A percentile compares a stretch with the other conserved stretches of the same genome.
Conservation (phyloP, 2,113 vertebrate genomes). For the Carollia perspicillata region DNA sequence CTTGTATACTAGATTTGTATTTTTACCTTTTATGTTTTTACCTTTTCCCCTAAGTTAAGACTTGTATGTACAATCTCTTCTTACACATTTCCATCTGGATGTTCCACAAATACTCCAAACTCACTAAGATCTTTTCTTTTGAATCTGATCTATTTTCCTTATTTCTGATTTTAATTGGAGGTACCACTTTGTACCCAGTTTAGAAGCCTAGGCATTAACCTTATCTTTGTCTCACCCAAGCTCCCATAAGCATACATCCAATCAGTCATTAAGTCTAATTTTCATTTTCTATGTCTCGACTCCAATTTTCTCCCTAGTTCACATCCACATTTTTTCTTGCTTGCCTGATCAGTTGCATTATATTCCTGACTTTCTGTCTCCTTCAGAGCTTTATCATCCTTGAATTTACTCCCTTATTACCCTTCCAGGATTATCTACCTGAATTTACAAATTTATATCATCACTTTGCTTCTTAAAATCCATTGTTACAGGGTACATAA, state of each 20-base stretch:
- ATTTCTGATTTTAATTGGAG: not conserved
- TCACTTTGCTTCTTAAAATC: not conserved
- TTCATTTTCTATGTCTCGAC: not conserved
- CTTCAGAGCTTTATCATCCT: not conserved
- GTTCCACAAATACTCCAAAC: not conserved
- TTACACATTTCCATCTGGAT: not conserved
- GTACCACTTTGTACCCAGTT: not conserved
- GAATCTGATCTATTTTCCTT: not conserved
- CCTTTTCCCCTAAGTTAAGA: not conserved
- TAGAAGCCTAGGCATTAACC: not conserved
- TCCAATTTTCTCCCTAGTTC: not conserved
- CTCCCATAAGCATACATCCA: not conserved
- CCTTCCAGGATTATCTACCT: not conserved
- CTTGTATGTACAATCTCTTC: not conserved
- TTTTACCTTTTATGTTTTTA: not conserved
- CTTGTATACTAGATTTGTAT: not conserved
- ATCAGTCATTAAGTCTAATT: not conserved
- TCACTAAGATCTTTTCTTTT: not conserved
- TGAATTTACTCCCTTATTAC: not conserved
- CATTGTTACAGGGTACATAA: not conserved
- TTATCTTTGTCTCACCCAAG: not conserved
- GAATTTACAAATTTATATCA: not conserved
- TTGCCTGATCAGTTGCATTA: not conserved
- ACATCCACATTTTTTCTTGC: not conserved
- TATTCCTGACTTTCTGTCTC: not conserved